These are phyloP conservation scores for Drosophila mettleri DNA, from an alignment of 2,888 invertebrate genomes.

Conservation along the genomic window DNA sequence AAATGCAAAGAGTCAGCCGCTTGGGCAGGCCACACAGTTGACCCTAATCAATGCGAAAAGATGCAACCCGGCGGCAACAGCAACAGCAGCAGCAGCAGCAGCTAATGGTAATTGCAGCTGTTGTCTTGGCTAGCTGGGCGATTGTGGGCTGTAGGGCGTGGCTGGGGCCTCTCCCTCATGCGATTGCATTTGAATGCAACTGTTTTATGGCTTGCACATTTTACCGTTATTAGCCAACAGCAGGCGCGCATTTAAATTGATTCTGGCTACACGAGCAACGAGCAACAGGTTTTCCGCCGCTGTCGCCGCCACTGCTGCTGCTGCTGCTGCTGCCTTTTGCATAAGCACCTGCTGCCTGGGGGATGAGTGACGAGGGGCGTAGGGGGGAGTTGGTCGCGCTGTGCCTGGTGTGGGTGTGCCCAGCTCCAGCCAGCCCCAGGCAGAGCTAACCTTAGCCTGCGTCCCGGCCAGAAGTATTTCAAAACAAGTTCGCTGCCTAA, in stretches of 20 bases:
- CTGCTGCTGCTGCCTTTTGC: constrained; percentile 47
- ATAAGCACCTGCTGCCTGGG: constrained; percentile 17
- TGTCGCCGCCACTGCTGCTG: constrained; percentile 16
- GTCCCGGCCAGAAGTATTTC: constrained; percentile 47
- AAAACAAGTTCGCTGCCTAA: constrained; percentile 62
- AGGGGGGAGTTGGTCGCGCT: background rate
- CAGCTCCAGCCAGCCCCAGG: background rate
- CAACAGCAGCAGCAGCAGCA: constrained; percentile 16
- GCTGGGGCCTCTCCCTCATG: constrained; percentile 43
- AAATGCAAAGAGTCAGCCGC: constrained; percentile 59
- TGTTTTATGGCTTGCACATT: constrained; percentile 46
- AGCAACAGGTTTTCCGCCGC: constrained; percentile 54
- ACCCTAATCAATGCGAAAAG: constrained; percentile 65
- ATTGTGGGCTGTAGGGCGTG: background rate
- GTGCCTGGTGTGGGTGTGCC: background rate
- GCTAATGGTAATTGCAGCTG: constrained; percentile 23
- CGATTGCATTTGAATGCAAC: constrained; percentile 13
- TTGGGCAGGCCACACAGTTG: constrained; percentile 52
- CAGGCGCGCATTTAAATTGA: constrained; percentile 69
- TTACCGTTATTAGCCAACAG: constrained; percentile 74
- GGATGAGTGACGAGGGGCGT: too few species aligned
- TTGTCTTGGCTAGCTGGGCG: constrained; percentile 1
- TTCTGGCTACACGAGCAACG: constrained; percentile 61
- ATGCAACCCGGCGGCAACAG: constrained; percentile 48
- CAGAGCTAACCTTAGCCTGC: constrained; percentile 24